Percentiles rank a stretch among this genome's conserved stretches.
These are phyloP conservation scores for Saccostrea echinata DNA, from an alignment of 1,140 invertebrate genomes.

Conservation along the genomic window DNA sequence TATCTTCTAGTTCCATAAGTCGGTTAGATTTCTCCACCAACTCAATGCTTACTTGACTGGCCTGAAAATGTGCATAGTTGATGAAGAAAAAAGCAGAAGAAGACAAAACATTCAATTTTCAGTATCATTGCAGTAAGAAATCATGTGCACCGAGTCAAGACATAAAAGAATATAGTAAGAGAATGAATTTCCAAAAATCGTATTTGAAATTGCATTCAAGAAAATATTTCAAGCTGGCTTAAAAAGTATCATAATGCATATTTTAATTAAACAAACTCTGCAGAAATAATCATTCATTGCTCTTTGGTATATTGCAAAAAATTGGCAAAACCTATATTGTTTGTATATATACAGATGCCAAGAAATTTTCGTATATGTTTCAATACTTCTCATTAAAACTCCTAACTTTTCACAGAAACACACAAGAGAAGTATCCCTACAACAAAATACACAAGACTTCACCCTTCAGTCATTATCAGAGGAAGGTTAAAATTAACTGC, in stretches of 20 bases:
- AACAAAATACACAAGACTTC: background rate
- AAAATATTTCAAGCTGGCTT: background rate
- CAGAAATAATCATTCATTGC: background rate
- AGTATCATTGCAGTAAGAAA: background rate
- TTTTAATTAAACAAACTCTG: background rate
- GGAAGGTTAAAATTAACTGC: background rate
- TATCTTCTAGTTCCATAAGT: constrained; percentile 72
- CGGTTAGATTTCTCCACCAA: constrained; percentile 69
- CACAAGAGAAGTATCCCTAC: constrained; percentile 14
- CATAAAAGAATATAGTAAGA: background rate
- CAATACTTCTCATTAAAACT: constrained; percentile 12
- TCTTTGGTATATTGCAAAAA: background rate
- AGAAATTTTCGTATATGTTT: background rate
- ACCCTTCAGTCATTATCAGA: background rate
- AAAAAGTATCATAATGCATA: background rate
- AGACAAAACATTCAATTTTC: background rate
- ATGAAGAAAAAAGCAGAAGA: background rate
- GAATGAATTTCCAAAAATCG: background rate
- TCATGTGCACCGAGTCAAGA: constrained; percentile 1
- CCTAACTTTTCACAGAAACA: constrained; percentile 27
- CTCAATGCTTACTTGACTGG: constrained; percentile 74
- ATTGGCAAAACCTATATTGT: background rate
- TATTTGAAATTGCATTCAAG: background rate
- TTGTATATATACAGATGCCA: background rate
- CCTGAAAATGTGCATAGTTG: constrained; percentile 61